phyloP scores from a whole-genome alignment of 2,888 invertebrate genomes.

The Drosophila ezoana region DNA sequence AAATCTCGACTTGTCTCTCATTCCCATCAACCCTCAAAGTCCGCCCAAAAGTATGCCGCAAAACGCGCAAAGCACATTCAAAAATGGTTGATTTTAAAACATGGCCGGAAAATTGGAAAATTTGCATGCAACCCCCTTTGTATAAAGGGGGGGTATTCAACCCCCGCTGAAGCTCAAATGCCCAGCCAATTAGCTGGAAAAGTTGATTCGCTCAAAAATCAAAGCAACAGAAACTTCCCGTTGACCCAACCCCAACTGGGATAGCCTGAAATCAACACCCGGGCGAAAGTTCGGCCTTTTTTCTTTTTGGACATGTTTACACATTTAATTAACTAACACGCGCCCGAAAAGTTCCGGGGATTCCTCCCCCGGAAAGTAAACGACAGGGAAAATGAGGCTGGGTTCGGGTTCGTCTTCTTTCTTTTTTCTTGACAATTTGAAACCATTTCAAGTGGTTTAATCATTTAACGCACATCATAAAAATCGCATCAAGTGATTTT shows the following conservation, averaged over 20 bases:
- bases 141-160: too few relatives aligned
- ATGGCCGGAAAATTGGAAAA: slow-evolving; percentile 30
- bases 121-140: slow-evolving; percentile 37
- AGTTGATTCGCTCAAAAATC: slow-evolving; percentile 50
- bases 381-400: slow-evolving; percentile 19
- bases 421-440: slow-evolving; percentile 69
- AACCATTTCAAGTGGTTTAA: slow-evolving; percentile 81
- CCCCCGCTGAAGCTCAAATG: slow-evolving; percentile 12
- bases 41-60: slow-evolving; percentile 35
- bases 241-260: slow-evolving; percentile 1
- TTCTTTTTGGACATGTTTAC: slow-evolving; percentile 74
- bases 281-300: slow-evolving; percentile 39
- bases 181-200: slow-evolving; percentile 60
- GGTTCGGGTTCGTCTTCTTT: slow-evolving; percentile 5
- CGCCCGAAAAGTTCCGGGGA: slow-evolving; percentile 69
- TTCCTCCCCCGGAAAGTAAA: slow-evolving; percentile 29
- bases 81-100: slow-evolving; percentile 61
- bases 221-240: slow-evolving; percentile 47
- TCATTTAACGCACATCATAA: slow-evolving; percentile 82
- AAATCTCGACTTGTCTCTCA: neutral
- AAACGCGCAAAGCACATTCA: slow-evolving; percentile 36
- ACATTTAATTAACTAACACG: slow-evolving; percentile 80
- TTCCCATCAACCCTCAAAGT: slow-evolving; percentile 13
- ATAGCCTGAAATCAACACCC: slow-evolving; percentile 68
- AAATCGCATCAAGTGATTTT: slow-evolving; percentile 80